These are phyloP conservation scores for Calliopum simillimum DNA, from an alignment of 2,888 invertebrate genomes.

Conservation along the genomic window DNA sequence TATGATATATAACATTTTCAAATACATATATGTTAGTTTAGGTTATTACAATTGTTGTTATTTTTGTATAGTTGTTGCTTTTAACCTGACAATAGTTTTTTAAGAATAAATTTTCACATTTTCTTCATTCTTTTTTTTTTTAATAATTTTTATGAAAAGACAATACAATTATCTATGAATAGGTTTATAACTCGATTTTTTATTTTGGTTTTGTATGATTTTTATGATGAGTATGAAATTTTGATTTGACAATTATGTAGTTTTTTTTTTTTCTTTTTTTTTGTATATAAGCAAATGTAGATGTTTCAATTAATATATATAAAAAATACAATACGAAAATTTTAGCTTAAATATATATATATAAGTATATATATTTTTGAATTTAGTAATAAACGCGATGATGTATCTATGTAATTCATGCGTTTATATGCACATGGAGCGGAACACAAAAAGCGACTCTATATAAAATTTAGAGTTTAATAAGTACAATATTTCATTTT, in stretches of 20 bases:
- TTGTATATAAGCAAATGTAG: slow-evolving; percentile 36
- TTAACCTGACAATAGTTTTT: slow-evolving; percentile 15
- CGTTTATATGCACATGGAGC: slow-evolving; percentile 3
- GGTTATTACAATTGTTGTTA: slow-evolving; percentile 5
- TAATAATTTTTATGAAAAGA: slow-evolving; percentile 6
- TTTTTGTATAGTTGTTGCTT: slow-evolving; percentile 22
- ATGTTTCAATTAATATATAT: background rate
- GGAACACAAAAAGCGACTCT: slow-evolving; percentile 21
- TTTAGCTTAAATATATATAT: background rate
- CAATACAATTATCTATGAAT: slow-evolving; percentile 14
- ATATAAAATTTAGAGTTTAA: background rate
- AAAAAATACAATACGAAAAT: background rate
- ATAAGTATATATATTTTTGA: background rate
- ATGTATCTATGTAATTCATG: background rate
- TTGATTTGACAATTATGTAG: slow-evolving; percentile 27
- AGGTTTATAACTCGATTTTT: background rate
- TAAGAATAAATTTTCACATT: slow-evolving; percentile 15
- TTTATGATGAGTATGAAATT: slow-evolving; percentile 24
- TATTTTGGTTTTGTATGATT: background rate
- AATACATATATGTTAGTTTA: slow-evolving; percentile 36
- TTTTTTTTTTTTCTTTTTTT: slow-evolving; percentile 8
- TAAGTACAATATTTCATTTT: too few relatives aligned
- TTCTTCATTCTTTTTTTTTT: slow-evolving; percentile 10
- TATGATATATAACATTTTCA: slow-evolving; percentile 6
- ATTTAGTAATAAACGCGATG: background rate